phyloP scores from a whole-genome alignment of 1,140 invertebrate species.

The Cydia pomonella region DNA sequence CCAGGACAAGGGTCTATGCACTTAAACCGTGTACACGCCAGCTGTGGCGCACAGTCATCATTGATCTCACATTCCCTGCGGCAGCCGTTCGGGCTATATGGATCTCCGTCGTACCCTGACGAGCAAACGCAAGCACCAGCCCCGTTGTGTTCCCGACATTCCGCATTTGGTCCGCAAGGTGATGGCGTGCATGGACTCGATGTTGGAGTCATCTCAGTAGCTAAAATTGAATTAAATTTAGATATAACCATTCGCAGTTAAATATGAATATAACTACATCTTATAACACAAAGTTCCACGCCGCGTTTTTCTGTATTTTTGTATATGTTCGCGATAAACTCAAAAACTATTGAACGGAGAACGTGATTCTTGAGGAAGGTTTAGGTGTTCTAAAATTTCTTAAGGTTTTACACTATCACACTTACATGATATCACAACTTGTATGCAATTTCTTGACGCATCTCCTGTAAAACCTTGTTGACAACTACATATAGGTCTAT shows the following conservation, averaged over 20 bases:
- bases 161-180: slow-evolving; percentile 86
- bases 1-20: slow-evolving; percentile 89
- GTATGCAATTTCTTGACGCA: slow-evolving; percentile 73
- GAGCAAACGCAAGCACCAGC: slow-evolving; percentile 86
- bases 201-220: slow-evolving; percentile 74
- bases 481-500: slow-evolving; percentile 82
- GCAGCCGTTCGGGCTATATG: slow-evolving; percentile 84
- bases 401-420: slow-evolving; percentile 36
- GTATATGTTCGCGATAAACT: no score
- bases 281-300: no score
- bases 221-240: slow-evolving; percentile 50
- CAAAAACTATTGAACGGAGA: no score
- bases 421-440: slow-evolving; percentile 65
- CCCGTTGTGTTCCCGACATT: slow-evolving; percentile 84
- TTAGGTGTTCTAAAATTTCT: not conserved
- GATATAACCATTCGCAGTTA: slow-evolving; percentile 29
- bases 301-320: no score
- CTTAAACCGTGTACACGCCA: slow-evolving; percentile 88
- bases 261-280: slow-evolving; percentile 31
- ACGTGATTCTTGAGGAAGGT: no score
- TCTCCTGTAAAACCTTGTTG: slow-evolving; percentile 80
- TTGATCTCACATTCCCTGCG: slow-evolving; percentile 89
- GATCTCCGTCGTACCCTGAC: slow-evolving; percentile 86
- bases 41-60: slow-evolving; percentile 85
- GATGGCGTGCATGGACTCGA: slow-evolving; percentile 85